A percentile compares a stretch with the other conserved stretches of the same genome.
Evolutionary conservation across 2,888 invertebrate genomes (phyloP).

Genomic region (Yponomeuta sedellus): DNA sequence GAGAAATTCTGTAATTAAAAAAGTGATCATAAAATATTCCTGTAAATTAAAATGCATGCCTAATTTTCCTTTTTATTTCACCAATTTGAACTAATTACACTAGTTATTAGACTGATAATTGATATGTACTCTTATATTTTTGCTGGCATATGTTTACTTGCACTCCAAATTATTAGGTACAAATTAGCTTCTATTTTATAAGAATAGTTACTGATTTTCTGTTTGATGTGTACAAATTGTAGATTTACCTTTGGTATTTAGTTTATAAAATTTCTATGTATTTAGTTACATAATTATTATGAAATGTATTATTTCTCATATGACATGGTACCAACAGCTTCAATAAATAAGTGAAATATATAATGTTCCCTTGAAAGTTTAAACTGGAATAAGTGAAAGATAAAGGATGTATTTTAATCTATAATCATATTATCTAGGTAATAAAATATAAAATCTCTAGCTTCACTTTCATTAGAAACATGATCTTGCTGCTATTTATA

Average conservation of each 20-base stretch:
- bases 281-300: background rate
- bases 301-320: background rate
- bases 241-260: background rate
- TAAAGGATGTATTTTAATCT: background rate
- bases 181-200: background rate
- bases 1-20: conserved; percentile 3
- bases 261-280: background rate
- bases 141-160: background rate
- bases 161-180: background rate
- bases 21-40: background rate
- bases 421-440: background rate
- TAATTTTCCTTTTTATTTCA: no score
- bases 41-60: background rate
- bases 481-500: background rate
- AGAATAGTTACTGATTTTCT: background rate
- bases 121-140: background rate
- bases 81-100: no score
- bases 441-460: background rate
- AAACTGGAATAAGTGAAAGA: no score
- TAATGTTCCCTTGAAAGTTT: no score
- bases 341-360: no score
- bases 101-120: no score
- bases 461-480: background rate
- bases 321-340: background rate
- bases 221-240: background rate